phyloP scores from a whole-genome alignment of 2,888 invertebrate genomes.

The Helicoverpa assulta region DNA sequence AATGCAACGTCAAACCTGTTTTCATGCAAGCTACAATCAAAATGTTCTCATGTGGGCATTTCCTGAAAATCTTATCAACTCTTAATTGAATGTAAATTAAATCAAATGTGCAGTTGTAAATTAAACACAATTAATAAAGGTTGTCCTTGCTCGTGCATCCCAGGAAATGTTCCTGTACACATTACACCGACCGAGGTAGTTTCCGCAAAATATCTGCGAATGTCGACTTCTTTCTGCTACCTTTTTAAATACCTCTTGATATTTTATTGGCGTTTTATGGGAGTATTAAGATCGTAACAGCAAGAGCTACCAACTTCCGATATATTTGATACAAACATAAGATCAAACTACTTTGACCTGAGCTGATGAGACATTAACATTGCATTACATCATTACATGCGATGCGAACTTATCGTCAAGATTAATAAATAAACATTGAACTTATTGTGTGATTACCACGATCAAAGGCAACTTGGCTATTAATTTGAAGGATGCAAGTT shows the following conservation, averaged over 20 bases:
- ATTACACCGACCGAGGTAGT: conserved; percentile 37
- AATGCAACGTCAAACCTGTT: too few species aligned
- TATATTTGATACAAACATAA: conserved; percentile 7
- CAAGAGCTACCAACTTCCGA: conserved; percentile 22
- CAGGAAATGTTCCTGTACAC: conserved; percentile 59
- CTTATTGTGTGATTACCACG: conserved; percentile 40
- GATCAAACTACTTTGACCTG: conserved; percentile 27
- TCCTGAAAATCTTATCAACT: conserved; percentile 19
- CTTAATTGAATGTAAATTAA: conserved; percentile 12
- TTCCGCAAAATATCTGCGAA: conserved; percentile 63
- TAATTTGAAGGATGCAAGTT: conserved; percentile 9
- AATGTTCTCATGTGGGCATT: conserved; percentile 8
- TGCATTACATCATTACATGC: conserved; percentile 57
- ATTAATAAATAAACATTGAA: conserved; percentile 44
- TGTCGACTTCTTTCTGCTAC: conserved; percentile 63
- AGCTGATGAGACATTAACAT: conserved; percentile 36
- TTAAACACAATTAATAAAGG: conserved; percentile 26
- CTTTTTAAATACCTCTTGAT: conserved; percentile 32
- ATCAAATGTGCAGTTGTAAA: conserved; percentile 15
- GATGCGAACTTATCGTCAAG: conserved; percentile 31
- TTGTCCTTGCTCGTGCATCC: conserved; percentile 49
- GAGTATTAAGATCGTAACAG: conserved; percentile 12
- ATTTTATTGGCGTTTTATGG: conserved; percentile 25
- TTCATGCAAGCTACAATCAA: background rate
- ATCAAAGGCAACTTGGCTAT: conserved; percentile 28